phyloP scores from a whole-genome alignment of 2,888 invertebrate genomes.

The Germaria angustata region DNA sequence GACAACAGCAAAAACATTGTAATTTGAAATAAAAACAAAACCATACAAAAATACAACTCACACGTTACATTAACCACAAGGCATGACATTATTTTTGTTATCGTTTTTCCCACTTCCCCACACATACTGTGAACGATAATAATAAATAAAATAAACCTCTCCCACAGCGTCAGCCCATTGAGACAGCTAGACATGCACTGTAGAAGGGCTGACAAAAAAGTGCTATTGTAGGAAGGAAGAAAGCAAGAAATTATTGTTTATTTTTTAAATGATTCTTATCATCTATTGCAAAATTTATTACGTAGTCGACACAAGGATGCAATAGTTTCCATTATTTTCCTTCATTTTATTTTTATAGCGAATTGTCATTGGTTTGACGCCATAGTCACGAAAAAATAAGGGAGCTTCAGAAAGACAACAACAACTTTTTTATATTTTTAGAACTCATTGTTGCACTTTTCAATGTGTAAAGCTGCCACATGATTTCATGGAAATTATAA shows the following conservation, averaged over 20 bases:
- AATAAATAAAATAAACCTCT: not conserved
- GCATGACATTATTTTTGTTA: conserved; percentile 15
- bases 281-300: not conserved
- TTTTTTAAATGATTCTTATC: conserved; percentile 9
- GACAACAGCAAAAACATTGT: not conserved
- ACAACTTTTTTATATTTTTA: not conserved
- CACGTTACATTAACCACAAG: conserved; percentile 48
- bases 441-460: not conserved
- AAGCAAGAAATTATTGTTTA: conserved; percentile 32
- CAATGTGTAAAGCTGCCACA: not conserved
- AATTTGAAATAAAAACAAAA: conserved; percentile 22
- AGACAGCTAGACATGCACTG: not conserved
- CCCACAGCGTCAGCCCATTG: not conserved
- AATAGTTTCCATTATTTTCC: not conserved
- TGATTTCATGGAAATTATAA: no score
- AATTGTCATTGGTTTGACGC: conserved; percentile 23
- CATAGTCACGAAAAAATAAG: conserved; percentile 10
- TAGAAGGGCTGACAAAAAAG: not conserved
- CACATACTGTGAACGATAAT: not conserved
- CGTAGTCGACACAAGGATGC: conserved; percentile 18
- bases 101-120: not conserved
- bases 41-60: not conserved
- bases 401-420: not conserved
- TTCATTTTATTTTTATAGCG: conserved; percentile 15
- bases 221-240: not conserved